Conservation (phyloP, 92 coral and sea anemone genomes). For the Siderastrea siderea region DNA sequence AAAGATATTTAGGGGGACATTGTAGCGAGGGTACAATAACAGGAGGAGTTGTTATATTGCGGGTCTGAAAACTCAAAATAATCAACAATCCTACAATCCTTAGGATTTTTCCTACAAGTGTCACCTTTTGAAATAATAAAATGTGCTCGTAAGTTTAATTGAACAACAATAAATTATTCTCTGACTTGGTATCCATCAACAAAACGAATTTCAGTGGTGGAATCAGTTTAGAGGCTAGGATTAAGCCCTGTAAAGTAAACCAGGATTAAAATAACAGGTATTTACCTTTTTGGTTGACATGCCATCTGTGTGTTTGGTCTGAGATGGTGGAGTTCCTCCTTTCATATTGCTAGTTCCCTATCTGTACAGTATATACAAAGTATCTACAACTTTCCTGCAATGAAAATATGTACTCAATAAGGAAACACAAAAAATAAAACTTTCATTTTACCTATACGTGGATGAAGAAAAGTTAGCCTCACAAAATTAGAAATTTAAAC, state of each 20-base stretch:
- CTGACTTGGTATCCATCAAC: neutral
- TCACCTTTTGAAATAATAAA: neutral
- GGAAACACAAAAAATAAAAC: neutral
- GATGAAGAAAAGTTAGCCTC: neutral
- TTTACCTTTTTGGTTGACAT: slow-evolving; percentile 75
- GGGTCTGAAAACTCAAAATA: neutral
- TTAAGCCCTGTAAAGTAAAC: neutral
- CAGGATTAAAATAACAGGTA: neutral
- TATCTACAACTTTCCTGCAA: slow-evolving; percentile 97
- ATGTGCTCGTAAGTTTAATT: neutral
- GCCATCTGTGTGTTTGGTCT: slow-evolving; percentile 73
- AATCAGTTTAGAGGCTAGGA: neutral
- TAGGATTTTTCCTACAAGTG: neutral
- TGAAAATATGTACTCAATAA: neutral
- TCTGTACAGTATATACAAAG: slow-evolving; percentile 94
- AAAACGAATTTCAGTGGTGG: neutral
- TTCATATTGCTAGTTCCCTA: slow-evolving; percentile 77
- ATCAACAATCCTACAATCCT: no score
- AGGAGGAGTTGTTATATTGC: no score
- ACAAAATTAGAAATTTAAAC: slow-evolving; percentile 1
- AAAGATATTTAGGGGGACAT: no score
- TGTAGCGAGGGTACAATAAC: no score
- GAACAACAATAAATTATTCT: neutral
- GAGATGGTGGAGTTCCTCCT: slow-evolving; percentile 83
- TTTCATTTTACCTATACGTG: neutral